Percentiles rank a stretch among this genome's conserved stretches.
Evolutionary conservation across 2,113 vertebrate genomes (phyloP).

Genomic region (Hystrix cristata): DNA sequence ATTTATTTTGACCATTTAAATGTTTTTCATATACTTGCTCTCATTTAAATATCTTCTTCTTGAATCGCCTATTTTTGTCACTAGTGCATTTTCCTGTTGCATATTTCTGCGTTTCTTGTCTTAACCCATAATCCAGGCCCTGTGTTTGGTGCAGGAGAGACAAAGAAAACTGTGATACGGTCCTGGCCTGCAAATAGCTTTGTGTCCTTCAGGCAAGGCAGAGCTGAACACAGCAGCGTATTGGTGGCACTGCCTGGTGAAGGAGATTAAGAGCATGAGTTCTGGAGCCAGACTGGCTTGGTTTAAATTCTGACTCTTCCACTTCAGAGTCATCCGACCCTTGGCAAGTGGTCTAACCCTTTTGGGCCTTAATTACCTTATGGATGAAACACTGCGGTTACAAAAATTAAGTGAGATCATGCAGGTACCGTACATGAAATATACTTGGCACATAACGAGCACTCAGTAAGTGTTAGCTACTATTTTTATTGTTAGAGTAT

Average conservation of each 20-base stretch:
- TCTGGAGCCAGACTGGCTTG: not conserved
- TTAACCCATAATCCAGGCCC: not conserved
- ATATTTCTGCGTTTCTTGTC: not conserved
- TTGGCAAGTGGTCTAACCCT: not conserved
- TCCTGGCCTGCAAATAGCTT: not conserved
- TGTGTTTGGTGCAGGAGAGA: not conserved
- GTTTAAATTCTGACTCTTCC: not conserved
- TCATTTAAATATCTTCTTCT: constrained; percentile 2
- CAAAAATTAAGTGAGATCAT: not conserved
- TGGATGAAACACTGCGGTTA: not conserved
- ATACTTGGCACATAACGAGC: not conserved
- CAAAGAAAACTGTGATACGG: not conserved
- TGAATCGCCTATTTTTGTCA: not conserved
- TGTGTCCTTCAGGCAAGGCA: not conserved
- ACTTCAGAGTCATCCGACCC: not conserved
- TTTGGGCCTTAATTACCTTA: not conserved
- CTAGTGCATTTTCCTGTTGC: not conserved
- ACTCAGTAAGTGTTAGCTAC: not conserved
- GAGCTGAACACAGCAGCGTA: not conserved
- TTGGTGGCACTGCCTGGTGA: not conserved
- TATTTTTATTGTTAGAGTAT: not conserved
- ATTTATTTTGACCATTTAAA: constrained; percentile 28
- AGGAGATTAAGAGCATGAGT: not conserved
- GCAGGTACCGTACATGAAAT: not conserved
- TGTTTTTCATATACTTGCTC: not conserved